Base-by-base conservation (phyloP, 2,113 vertebrate genomes). In the Capreolus pygargus region DNA sequence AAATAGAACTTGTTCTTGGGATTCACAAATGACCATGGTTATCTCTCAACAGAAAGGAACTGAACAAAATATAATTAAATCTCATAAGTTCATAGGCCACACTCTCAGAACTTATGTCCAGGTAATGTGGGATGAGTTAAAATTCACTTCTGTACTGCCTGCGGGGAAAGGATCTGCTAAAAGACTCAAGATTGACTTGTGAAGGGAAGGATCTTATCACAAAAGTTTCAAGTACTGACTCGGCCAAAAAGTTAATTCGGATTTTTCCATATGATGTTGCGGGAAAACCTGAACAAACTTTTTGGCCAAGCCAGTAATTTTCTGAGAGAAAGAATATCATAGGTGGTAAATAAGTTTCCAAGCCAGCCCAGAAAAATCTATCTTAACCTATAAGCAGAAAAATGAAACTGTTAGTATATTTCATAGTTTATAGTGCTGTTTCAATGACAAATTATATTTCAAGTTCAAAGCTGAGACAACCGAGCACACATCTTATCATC, bases 391-490 rank as follows among this genome's bases (percentile, higher is more conserved):
- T 67, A 96, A 92, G 17, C 36, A 82, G 43, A 96, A 95, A 92
- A 81, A 67, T 36, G 47, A 90, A 96, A 94, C 25, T 79, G 21
- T 84, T 45, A 67, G 60, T 79, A 82, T 61, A 78, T 93, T 85
- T 95, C 84, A 39, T 7, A 85, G 47, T 89, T 54, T 61, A 78
- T 89, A 50, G 61, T 95, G 30, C 5, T 87, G 36, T 97, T 91
- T 91, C 39, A 50, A 36, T 78, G 67, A 93, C 33, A 67, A 95
- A 89, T 60, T 12, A 1, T 67, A 95, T 33, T 47, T 94, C 39
- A 82, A 92, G 61, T 84, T 97, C 89, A 95, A 98, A 86, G 45
- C 82, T 70, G 97, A 90, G 19, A 84, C 11, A 54, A 96, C 3
- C 1, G 25, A 94, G 52, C 16, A 94, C 12, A 78, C 3, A 33